Percentiles rank a stretch among this genome's conserved stretches.
Conservation (phyloP, 2,888 invertebrate species). For the Acronicta psi region DNA sequence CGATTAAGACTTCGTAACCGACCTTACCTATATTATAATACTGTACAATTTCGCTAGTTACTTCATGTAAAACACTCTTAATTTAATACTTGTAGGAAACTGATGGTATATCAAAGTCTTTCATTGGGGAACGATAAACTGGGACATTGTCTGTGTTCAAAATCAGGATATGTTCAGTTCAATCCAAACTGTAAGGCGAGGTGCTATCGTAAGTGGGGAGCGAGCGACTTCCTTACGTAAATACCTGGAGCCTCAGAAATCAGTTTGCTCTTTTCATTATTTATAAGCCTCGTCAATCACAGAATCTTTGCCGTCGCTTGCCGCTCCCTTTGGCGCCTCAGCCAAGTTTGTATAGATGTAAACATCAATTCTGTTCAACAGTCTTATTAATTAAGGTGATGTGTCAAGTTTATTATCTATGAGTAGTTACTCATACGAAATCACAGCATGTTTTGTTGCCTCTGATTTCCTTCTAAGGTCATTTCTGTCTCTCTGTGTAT, state of each 20-base stretch:
- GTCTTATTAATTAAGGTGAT: conserved; percentile 78
- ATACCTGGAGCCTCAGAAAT: conserved; percentile 23
- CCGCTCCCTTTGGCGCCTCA: conserved; percentile 36
- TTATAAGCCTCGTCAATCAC: conserved; percentile 39
- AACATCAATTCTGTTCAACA: conserved; percentile 87
- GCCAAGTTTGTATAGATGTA: conserved; percentile 67
- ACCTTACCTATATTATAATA: conserved; percentile 85
- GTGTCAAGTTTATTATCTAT: conserved; percentile 52
- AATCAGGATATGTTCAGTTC: conserved; percentile 78
- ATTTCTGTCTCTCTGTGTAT: conserved; percentile 58
- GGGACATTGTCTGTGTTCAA: conserved; percentile 62
- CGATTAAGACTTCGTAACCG: conserved; percentile 79
- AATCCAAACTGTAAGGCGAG: conserved; percentile 66
- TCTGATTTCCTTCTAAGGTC: conserved; percentile 63
- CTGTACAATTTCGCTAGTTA: conserved; percentile 89
- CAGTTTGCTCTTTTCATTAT: conserved; percentile 12
- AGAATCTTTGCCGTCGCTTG: conserved; percentile 39
- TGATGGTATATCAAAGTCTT: conserved; percentile 81
- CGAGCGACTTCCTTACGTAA: conserved; percentile 14
- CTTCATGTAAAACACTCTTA: conserved; percentile 83
- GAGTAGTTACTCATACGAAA: conserved; percentile 63
- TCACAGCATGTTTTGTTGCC: conserved; percentile 76
- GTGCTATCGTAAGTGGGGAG: conserved; percentile 23
- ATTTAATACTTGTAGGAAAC: conserved; percentile 83
- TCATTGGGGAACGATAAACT: conserved; percentile 68